Conservation (phyloP, 2,797 vertebrate genomes). For the Acridotheres tristis region DNA sequence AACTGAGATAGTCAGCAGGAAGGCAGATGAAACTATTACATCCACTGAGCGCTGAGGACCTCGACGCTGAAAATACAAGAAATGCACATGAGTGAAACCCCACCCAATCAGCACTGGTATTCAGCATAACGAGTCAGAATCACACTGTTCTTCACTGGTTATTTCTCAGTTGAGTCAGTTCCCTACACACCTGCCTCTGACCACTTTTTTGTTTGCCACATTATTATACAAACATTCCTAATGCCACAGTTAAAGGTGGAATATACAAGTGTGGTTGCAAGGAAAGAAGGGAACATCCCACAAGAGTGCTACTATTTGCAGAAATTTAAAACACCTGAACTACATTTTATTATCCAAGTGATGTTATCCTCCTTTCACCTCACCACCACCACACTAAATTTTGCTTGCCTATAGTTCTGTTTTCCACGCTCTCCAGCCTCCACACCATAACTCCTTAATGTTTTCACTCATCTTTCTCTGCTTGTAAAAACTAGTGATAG, state of each 20-base stretch:
- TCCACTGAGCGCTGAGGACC: slow-evolving; percentile 97
- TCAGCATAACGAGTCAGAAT: background rate
- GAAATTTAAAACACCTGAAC: background rate
- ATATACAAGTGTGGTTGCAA: background rate
- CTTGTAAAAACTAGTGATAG: background rate
- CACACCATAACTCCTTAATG: background rate
- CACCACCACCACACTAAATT: background rate
- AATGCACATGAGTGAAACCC: background rate
- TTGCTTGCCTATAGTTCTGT: background rate
- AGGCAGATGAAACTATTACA: slow-evolving; percentile 97
- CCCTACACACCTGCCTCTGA: background rate
- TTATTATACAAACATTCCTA: background rate
- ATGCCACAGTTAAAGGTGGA: background rate
- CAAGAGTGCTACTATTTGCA: background rate
- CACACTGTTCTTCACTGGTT: background rate
- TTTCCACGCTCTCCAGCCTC: background rate
- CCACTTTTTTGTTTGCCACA: background rate
- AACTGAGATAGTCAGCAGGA: slow-evolving; percentile 93
- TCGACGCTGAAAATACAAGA: slow-evolving; percentile 81
- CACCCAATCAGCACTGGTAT: background rate
- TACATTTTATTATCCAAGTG: background rate
- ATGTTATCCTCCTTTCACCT: background rate
- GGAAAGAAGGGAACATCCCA: background rate
- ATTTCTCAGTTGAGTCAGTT: background rate
- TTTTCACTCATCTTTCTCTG: background rate